These are phyloP conservation scores for Pantelozetes paolii DNA, from an alignment of 2,888 invertebrate genomes.

Conservation along the genomic window DNA sequence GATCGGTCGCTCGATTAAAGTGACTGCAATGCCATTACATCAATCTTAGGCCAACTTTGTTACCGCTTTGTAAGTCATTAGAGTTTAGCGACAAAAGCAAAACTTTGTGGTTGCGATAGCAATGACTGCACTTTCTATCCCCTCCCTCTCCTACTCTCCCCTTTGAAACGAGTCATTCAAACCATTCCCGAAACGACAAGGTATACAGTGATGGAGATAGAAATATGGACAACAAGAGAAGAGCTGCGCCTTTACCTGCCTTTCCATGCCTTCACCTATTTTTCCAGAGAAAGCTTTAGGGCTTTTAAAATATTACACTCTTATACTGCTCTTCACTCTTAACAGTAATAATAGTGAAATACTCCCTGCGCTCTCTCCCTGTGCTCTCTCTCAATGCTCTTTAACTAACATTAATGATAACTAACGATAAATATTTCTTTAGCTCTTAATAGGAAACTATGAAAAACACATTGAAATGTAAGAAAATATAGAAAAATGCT, in stretches of 20 bases:
- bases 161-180: neutral
- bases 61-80: conserved; percentile 31
- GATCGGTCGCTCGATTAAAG: conserved; percentile 21
- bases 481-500: conserved; percentile 3
- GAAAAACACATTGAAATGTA: neutral
- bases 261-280: neutral
- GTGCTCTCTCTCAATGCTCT: neutral
- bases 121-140: neutral
- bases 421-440: conserved; percentile 17
- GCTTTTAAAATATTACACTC: neutral
- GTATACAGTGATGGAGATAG: conserved; percentile 27
- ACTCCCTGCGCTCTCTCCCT: neutral
- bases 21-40: conserved; percentile 26
- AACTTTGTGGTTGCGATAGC: conserved; percentile 38
- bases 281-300: neutral
- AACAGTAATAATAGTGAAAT: neutral
- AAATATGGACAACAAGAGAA: conserved; percentile 5
- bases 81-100: conserved; percentile 22
- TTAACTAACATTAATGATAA: conserved; percentile 22
- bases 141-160: conserved; percentile 23
- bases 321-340: neutral
- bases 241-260: conserved; percentile 31
- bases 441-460: neutral
- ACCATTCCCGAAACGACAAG: conserved; percentile 22
- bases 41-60: conserved; percentile 29